phyloP scores from a whole-genome alignment of 2,888 invertebrate species.

The Cotesia congregata region DNA sequence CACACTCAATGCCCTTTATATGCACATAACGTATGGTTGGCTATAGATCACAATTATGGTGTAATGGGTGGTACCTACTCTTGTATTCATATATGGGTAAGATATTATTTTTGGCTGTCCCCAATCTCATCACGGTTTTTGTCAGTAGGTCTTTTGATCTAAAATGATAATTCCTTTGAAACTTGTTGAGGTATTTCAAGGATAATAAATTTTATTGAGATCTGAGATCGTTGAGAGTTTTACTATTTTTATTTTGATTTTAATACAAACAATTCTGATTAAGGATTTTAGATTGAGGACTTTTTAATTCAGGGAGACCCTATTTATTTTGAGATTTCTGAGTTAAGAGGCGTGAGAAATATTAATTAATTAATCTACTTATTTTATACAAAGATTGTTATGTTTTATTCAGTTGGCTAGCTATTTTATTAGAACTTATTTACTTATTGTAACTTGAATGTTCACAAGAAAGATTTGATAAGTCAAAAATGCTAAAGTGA shows the following conservation, averaged over 20 bases:
- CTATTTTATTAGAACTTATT: no score
- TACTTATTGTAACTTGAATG: no score
- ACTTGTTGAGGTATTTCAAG: background rate
- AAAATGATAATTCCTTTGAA: background rate
- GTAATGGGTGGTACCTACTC: constrained; percentile 18
- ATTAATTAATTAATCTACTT: background rate
- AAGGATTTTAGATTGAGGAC: background rate
- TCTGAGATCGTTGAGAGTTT: background rate
- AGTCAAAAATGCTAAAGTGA: no score
- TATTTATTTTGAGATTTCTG: background rate
- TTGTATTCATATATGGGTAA: constrained; percentile 11
- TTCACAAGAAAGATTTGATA: no score
- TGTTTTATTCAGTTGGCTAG: no score
- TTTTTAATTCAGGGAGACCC: background rate
- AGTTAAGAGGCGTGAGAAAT: background rate
- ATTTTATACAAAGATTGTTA: background rate
- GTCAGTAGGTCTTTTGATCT: background rate
- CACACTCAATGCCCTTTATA: constrained; percentile 19
- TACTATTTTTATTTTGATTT: background rate
- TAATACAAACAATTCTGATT: background rate
- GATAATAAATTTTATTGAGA: background rate
- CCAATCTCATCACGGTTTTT: background rate
- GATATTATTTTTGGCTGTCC: constrained; percentile 13
- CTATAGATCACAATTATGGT: constrained; percentile 21
- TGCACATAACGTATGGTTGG: constrained; percentile 14